These are phyloP conservation scores for Hydrozoanthus gracilis DNA, from an alignment of 92 coral and sea anemone species.

Conservation along the genomic window DNA sequence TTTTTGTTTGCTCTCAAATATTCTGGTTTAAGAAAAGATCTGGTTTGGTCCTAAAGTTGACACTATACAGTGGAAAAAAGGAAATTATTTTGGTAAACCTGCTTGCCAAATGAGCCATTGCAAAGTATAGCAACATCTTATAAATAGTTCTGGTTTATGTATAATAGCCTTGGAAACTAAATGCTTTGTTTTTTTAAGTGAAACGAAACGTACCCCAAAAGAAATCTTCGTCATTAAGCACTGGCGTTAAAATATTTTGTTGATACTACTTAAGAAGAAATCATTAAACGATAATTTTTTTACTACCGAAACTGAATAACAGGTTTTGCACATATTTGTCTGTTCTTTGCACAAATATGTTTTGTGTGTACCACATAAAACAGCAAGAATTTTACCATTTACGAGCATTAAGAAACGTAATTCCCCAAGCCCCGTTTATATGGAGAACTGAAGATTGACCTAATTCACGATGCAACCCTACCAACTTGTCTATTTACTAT, in stretches of 20 bases:
- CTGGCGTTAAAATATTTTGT: not conserved
- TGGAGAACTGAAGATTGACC: no score
- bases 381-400: no score
- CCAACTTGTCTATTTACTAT: no score
- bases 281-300: no score
- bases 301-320: no score
- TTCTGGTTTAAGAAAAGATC: not conserved
- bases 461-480: no score
- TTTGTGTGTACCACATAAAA: no score
- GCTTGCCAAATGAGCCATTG: not conserved
- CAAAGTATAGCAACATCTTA: not conserved
- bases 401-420: no score
- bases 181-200: not conserved
- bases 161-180: not conserved
- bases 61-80: not conserved
- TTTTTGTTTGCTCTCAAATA: not conserved
- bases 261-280: no score
- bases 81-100: not conserved
- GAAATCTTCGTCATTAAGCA: not conserved
- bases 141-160: not conserved
- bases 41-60: not conserved
- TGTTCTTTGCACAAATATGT: no score
- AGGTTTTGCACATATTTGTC: no score
- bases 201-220: not conserved
- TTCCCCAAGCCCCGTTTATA: no score